Conservation (phyloP, 2,113 vertebrate genomes). For the Dunckerocampus dactyliophorus region DNA sequence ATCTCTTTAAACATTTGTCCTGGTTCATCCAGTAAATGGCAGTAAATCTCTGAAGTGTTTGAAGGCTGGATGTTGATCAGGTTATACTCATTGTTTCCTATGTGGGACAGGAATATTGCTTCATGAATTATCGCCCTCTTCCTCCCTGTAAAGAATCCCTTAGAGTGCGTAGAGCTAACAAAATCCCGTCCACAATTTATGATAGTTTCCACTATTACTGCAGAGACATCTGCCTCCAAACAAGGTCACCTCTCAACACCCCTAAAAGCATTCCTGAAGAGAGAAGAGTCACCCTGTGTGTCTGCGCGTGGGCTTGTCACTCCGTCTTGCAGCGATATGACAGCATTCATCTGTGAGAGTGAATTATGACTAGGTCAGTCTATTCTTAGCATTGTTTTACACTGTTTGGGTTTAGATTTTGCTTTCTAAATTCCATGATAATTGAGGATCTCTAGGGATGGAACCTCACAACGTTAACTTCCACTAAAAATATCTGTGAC, state of each 20-base stretch:
- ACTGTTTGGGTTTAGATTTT: constrained; percentile 66
- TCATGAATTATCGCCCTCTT: constrained; percentile 27
- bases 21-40: background rate
- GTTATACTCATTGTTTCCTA: constrained; percentile 10
- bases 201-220: constrained; percentile 61
- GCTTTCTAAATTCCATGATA: constrained; percentile 76
- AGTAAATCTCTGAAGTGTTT: background rate
- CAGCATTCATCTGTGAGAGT: constrained; percentile 45
- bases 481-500: constrained; percentile 63
- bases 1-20: background rate
- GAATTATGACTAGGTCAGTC: constrained; percentile 60
- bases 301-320: constrained; percentile 23
- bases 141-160: constrained; percentile 24
- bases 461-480: constrained; percentile 56
- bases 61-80: constrained; percentile 4
- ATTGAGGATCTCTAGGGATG: constrained; percentile 69
- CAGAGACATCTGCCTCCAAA: constrained; percentile 50
- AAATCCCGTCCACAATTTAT: constrained; percentile 44
- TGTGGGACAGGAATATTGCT: constrained; percentile 28
- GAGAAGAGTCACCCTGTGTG: constrained; percentile 35
- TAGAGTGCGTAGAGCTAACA: constrained; percentile 15
- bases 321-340: constrained; percentile 45
- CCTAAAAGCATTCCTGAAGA: constrained; percentile 70
- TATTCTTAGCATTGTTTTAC: constrained; percentile 64
- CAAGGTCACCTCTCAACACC: constrained; percentile 31